Percentiles rank a stretch among this genome's conserved stretches.
Evolutionary conservation across 2,888 invertebrate genomes (phyloP).

Genomic region (Blera fallax): DNA sequence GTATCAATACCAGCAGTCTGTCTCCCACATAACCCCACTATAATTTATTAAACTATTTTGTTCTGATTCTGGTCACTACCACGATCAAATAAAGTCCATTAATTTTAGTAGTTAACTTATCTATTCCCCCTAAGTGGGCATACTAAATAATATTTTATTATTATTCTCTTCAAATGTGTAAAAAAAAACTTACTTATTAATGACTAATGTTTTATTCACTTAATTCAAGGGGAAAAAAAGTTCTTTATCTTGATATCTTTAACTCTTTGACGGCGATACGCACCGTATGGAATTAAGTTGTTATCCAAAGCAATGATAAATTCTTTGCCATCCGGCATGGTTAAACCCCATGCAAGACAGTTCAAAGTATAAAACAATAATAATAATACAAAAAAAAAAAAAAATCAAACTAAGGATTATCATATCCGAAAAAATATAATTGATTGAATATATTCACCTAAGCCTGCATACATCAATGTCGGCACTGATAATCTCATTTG

Average conservation of each 20-base stretch:
- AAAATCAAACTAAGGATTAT: conserved; percentile 13
- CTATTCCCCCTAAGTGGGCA: background rate
- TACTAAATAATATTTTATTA: background rate
- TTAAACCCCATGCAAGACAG: conserved; percentile 15
- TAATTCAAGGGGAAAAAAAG: background rate
- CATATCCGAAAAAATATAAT: conserved; percentile 3
- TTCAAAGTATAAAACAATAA: background rate
- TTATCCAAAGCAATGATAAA: conserved; percentile 10
- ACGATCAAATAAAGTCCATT: background rate
- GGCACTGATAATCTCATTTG: conserved; percentile 1
- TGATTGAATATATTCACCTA: conserved; percentile 16
- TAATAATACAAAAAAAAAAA: no score
- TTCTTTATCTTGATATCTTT: conserved; percentile 14
- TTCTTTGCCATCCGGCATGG: background rate
- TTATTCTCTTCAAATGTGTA: background rate
- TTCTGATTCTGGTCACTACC: background rate
- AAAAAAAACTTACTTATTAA: background rate
- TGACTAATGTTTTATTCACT: background rate
- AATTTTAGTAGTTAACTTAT: background rate
- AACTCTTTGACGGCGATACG: conserved; percentile 15
- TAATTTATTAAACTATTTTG: conserved; percentile 16
- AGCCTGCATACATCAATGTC: conserved; percentile 43
- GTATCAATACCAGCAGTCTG: no score
- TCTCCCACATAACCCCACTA: background rate
- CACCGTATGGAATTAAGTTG: background rate